Base-by-base conservation (phyloP, 2,113 vertebrate species). In the Noctilio leporinus region DNA sequence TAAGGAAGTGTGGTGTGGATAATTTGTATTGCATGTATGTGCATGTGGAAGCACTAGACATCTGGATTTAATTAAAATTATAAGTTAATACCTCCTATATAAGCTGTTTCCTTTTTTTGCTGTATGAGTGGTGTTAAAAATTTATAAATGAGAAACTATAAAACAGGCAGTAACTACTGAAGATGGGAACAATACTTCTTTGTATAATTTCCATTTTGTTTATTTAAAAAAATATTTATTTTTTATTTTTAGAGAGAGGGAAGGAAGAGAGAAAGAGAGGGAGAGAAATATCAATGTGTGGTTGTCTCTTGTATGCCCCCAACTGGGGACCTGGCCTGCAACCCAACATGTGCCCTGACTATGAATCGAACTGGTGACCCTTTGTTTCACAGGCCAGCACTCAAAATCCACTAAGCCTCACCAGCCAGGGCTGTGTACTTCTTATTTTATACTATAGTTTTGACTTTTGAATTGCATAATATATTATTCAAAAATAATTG, bases 11-110 rank as follows among this genome's bases (percentile, higher is more conserved):
- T 86, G 49, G 17, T 0, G 2, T 88, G 22, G 24, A 22, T 91
- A 89, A 81, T 97, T 95, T 76, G 26, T 80, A 16, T 89, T 89
- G 64, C 55, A 86, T 93, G 6, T 76, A 22, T 83, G 83, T 86
- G 53, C 22, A 45, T 33, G 22, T 82, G 40, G 35, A 86, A 78
- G 86, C 35, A 86, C 33, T 77, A n/a, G 78, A 64, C 85, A 45
- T 81, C 40, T 87, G 45, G 45, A 10, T 67, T 94, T 84, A 73
- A 40, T 30, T 26, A 93, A 84, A 47, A 49, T 38, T 19, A 1
- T 80, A 86, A 93, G 55, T 88, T 73, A 83, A 73, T 73, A 45
- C 47, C 26, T 49, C 8, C 33, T 84, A 43, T 85, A 16, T 49
- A 49, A 59, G 33, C 20, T 49, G n/a, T 84, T 76, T 59, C n/a